A percentile compares a stretch with the other conserved stretches of the same genome.
Evolutionary conservation across 2,113 vertebrate species (phyloP).

Genomic region (Calonectris borealis): DNA sequence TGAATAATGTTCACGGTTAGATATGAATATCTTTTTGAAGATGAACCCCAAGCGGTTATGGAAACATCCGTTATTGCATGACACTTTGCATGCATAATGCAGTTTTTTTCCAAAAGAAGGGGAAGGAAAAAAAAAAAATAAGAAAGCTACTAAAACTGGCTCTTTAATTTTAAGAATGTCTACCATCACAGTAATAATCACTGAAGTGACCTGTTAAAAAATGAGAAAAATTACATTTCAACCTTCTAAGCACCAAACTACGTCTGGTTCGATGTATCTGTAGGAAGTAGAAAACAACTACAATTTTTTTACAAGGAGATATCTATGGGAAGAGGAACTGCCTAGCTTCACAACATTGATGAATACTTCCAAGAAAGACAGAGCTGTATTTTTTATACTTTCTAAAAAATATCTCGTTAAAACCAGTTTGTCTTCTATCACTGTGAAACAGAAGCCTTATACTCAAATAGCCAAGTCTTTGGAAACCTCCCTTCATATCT

Average conservation of each 20-base stretch:
- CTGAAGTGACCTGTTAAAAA: neutral
- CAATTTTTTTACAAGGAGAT: neutral
- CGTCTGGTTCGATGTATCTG: neutral
- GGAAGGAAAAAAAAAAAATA: accelerated
- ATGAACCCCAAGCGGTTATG: neutral
- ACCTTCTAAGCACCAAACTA: neutral
- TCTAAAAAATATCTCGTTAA: neutral
- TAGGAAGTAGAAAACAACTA: neutral
- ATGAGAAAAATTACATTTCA: neutral
- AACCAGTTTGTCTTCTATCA: neutral
- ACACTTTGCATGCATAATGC: neutral
- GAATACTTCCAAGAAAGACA: neutral
- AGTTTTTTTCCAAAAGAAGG: neutral
- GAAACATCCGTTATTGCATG: neutral
- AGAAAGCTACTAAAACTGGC: neutral
- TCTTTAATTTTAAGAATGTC: neutral
- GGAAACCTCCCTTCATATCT: neutral
- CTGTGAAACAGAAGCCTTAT: neutral
- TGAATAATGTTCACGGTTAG: neutral
- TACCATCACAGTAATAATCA: neutral
- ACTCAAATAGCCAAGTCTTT: neutral
- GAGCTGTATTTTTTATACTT: neutral
- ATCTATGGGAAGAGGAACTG: neutral
- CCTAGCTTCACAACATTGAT: neutral
- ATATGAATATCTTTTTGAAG: neutral